Conservation (phyloP, 2,888 invertebrate species). For the Meiosimyza platycephala region DNA sequence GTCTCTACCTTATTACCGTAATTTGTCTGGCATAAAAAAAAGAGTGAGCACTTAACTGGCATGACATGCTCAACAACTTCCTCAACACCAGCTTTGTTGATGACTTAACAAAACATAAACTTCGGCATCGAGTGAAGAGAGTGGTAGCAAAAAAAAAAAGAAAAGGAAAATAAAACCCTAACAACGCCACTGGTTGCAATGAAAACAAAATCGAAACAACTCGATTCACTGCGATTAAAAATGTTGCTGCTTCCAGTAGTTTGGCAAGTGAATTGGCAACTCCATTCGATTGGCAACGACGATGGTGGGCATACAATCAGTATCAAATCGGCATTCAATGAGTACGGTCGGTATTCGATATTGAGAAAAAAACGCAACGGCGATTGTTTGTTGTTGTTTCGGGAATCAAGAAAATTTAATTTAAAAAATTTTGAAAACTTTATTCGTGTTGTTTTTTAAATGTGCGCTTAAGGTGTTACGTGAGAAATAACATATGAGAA, state of each 20-base stretch:
- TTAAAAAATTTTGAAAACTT: neutral
- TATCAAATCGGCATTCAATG: slow-evolving; percentile 63
- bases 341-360: slow-evolving; percentile 51
- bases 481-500: slow-evolving; percentile 21
- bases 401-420: neutral
- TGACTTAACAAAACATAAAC: neutral
- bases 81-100: slow-evolving; percentile 16
- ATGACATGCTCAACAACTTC: slow-evolving; percentile 8
- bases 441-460: neutral
- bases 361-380: neutral
- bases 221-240: slow-evolving; percentile 6
- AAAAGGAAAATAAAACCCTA: neutral
- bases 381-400: neutral
- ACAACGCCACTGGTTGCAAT: slow-evolving; percentile 27
- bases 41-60: neutral
- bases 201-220: slow-evolving; percentile 27
- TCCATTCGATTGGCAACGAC: slow-evolving; percentile 35
- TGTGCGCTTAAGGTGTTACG: slow-evolving; percentile 18
- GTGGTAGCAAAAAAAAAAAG: neutral
- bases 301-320: slow-evolving; percentile 47
- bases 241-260: neutral
- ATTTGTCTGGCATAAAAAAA: neutral
- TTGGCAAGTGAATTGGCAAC: slow-evolving; percentile 30
- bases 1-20: neutral
- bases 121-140: neutral